phyloP scores from a whole-genome alignment of 2,888 invertebrate genomes.

The Orgyia antiqua region DNA sequence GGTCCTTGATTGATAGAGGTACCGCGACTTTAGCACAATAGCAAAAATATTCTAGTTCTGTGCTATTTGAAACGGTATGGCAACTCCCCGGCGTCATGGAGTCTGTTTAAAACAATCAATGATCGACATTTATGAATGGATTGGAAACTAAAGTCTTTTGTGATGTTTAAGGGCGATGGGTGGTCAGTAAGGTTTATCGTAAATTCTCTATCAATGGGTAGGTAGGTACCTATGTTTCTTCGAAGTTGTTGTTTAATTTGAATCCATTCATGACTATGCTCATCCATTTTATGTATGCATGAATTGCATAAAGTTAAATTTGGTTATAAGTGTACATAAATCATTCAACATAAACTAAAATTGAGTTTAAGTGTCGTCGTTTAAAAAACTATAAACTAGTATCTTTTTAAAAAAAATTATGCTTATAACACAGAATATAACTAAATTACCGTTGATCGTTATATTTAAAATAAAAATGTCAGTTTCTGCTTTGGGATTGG shows the following conservation, averaged over 20 bases:
- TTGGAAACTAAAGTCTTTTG: constrained; percentile 60
- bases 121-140: constrained; percentile 69
- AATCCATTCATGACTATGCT: constrained; percentile 13
- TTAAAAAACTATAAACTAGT: no score
- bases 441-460: no score
- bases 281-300: neutral
- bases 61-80: constrained; percentile 37
- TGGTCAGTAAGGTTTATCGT: constrained; percentile 57
- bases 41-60: constrained; percentile 42
- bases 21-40: constrained; percentile 55
- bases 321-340: no score
- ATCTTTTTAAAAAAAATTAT: no score
- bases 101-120: constrained; percentile 77
- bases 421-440: no score
- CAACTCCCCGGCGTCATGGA: constrained; percentile 57
- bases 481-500: no score
- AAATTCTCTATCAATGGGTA: constrained; percentile 21
- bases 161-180: constrained; percentile 36
- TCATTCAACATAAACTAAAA: no score
- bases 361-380: no score
- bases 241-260: constrained; percentile 6
- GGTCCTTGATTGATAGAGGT: constrained; percentile 74
- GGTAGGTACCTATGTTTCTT: constrained; percentile 4
- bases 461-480: no score
- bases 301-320: no score